Percentiles rank a stretch among this genome's conserved stretches.
phyloP scores from a whole-genome alignment of 2,888 invertebrate species.

The Sthenelais limicola region DNA sequence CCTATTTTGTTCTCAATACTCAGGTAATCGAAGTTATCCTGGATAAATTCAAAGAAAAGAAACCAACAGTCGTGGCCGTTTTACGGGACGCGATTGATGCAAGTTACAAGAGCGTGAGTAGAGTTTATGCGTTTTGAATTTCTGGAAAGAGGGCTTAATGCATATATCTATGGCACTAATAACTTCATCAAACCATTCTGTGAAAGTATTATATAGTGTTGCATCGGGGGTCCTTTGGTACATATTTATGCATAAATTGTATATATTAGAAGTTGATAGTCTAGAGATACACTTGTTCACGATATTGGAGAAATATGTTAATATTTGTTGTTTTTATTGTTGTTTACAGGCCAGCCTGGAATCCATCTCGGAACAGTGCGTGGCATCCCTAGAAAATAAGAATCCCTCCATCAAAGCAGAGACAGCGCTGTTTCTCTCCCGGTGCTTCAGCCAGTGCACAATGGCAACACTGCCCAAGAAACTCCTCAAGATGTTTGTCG shows the following conservation, averaged over 20 bases:
- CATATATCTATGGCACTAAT: no score
- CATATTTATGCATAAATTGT: no score
- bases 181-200: no score
- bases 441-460: slow-evolving; percentile 86
- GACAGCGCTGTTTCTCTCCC: slow-evolving; percentile 83
- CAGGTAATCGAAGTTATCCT: slow-evolving; percentile 78
- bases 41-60: slow-evolving; percentile 99
- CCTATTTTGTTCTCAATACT: no score
- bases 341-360: slow-evolving; percentile 79
- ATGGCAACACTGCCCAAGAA: slow-evolving; percentile 89
- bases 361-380: slow-evolving; percentile 80
- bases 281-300: no score
- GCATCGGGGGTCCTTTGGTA: no score
- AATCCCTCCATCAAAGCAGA: slow-evolving; percentile 73
- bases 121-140: no score
- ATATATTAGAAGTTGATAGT: no score
- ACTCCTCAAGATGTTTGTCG: slow-evolving; percentile 85
- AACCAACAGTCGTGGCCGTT: slow-evolving; percentile 88
- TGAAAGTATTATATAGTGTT: no score
- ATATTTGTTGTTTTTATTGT: slow-evolving; percentile 26
- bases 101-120: slow-evolving; percentile 78
- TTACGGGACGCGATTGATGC: slow-evolving; percentile 93
- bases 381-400: slow-evolving; percentile 83
- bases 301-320: slow-evolving; percentile 9
- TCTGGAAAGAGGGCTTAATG: no score